A percentile compares a stretch with the other conserved stretches of the same genome.
Conservation (phyloP, 2,797 vertebrate genomes). For the Rhodeus uyekii region DNA sequence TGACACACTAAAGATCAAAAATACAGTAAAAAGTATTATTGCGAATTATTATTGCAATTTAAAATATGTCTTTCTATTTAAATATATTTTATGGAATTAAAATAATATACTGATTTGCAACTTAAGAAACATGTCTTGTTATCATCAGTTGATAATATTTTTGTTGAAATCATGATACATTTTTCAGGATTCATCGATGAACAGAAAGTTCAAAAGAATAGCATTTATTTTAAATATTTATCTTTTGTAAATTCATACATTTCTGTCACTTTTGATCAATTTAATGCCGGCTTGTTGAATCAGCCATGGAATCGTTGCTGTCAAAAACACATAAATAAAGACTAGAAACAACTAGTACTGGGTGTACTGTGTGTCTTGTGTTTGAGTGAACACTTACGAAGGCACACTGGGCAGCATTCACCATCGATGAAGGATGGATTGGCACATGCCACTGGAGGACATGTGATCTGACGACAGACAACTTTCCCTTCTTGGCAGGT, state of each 20-base stretch:
- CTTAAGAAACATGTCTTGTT: background rate
- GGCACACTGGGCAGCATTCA: conserved; percentile 90
- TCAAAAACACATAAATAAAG: background rate
- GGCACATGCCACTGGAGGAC: conserved; percentile 86
- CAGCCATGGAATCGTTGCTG: no score
- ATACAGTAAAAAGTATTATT: background rate
- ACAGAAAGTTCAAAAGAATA: background rate
- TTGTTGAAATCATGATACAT: background rate
- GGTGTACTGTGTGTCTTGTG: background rate
- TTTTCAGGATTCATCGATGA: background rate
- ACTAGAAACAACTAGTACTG: background rate
- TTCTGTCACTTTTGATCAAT: background rate
- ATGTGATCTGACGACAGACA: conserved; percentile 89
- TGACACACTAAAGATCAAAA: no score
- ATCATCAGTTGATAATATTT: background rate
- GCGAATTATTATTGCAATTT: background rate
- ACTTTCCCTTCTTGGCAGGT: conserved; percentile 91
- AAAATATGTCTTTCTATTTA: background rate
- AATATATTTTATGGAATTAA: background rate
- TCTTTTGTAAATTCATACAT: background rate
- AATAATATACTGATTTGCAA: background rate
- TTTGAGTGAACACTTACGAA: conserved; percentile 76
- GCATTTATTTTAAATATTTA: background rate
- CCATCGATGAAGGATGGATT: conserved; percentile 86
- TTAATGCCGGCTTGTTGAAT: background rate